These are phyloP conservation scores for Oryctes rhinoceros DNA, from an alignment of 1,140 invertebrate genomes.

Conservation along the genomic window DNA sequence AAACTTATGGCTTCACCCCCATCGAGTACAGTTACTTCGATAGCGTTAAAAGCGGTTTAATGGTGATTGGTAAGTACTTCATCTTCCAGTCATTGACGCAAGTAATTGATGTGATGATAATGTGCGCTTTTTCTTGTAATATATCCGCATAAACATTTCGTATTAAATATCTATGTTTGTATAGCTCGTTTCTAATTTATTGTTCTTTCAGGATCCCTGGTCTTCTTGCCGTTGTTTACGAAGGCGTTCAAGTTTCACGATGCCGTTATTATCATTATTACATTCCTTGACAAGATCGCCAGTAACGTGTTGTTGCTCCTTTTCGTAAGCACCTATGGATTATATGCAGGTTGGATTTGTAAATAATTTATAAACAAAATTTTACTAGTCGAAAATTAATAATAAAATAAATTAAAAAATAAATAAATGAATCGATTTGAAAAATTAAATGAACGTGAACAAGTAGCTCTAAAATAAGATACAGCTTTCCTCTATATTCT, in stretches of 20 bases:
- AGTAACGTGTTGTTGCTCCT: constrained; percentile 53
- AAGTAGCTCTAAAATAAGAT: no score
- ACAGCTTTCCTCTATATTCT: no score
- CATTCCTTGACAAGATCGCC: constrained; percentile 57
- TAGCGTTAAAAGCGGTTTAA: constrained; percentile 52
- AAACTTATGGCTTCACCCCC: constrained; percentile 51
- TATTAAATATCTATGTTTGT: not conserved
- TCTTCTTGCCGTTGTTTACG: constrained; percentile 56
- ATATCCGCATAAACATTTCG: constrained; percentile 3
- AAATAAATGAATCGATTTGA: not conserved
- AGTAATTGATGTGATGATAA: no score
- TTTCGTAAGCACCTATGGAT: constrained; percentile 46
- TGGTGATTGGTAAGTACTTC: constrained; percentile 56
- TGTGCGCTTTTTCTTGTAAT: not conserved
- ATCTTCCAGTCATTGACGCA: no score
- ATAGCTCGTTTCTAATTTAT: not conserved
- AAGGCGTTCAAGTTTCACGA: constrained; percentile 55
- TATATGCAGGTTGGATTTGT: constrained; percentile 56
- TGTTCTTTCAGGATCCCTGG: constrained; percentile 53
- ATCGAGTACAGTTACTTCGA: constrained; percentile 53
- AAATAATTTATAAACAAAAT: constrained; percentile 4
- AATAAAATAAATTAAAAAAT: not conserved
- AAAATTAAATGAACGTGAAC: no score
- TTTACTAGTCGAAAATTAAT: constrained; percentile 1
- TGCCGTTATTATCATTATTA: constrained; percentile 52